Evolutionary conservation across 1,140 invertebrate genomes (phyloP).

Genomic region (Neocloeon triangulifer): DNA sequence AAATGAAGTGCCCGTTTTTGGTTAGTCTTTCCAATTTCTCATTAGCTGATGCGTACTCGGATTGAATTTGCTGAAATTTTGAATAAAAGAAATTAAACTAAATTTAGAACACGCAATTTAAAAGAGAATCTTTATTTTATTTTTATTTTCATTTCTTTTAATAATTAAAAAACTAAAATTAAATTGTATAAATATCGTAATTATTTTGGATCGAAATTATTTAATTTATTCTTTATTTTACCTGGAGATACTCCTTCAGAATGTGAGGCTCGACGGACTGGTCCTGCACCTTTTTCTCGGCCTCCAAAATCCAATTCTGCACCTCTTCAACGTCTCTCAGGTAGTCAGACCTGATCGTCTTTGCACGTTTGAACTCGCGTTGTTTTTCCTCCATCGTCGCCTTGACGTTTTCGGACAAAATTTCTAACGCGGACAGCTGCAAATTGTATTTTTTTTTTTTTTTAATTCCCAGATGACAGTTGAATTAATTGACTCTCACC

Average conservation of each 20-base stretch:
- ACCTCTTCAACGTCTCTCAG: constrained; percentile 52
- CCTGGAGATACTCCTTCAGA: constrained; percentile 45
- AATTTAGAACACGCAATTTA: not conserved
- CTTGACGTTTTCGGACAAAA: constrained; percentile 51
- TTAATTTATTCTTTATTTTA: constrained; percentile 14
- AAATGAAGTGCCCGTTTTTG: constrained; percentile 50
- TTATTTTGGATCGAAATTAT: constrained; percentile 2
- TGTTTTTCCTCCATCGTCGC: constrained; percentile 68
- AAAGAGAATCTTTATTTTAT: too few species aligned
- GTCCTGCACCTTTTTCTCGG: constrained; percentile 63
- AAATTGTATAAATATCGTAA: constrained; percentile 1
- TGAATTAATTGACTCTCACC: constrained; percentile 12
- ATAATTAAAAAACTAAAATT: too few species aligned
- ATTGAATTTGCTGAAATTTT: constrained; percentile 35
- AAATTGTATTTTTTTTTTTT: too few species aligned
- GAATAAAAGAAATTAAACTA: not conserved
- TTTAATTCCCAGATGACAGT: too few species aligned
- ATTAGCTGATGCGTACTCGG: constrained; percentile 40
- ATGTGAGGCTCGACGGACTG: constrained; percentile 47
- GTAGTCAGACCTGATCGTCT: constrained; percentile 57
- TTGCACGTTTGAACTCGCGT: constrained; percentile 61
- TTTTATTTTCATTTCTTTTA: too few species aligned
- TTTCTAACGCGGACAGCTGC: constrained; percentile 43
- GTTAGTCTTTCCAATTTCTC: constrained; percentile 58
- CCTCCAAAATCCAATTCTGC: constrained; percentile 56